phyloP scores from a whole-genome alignment of 64 coral and sea anemone species.

The Orbicella faveolata region DNA sequence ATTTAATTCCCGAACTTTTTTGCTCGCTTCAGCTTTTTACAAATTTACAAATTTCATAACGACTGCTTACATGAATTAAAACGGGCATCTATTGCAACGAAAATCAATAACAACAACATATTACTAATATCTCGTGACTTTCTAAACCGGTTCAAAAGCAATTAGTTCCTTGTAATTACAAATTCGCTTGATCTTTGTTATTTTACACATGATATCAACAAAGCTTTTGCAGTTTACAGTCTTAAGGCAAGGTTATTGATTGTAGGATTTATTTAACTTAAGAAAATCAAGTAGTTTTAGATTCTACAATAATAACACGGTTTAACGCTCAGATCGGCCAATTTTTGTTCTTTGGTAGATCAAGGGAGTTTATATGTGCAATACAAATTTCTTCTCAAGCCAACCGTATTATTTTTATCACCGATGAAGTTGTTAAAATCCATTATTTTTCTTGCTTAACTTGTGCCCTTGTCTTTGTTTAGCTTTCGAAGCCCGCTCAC shows the following conservation, averaged over 20 bases:
- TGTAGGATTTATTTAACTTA: not conserved
- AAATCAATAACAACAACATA: no score
- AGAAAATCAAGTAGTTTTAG: not conserved
- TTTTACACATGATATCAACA: no score
- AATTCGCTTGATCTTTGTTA: no score
- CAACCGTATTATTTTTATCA: not conserved
- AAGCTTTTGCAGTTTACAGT: no score
- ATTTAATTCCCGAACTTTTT: not conserved
- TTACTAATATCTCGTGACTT: no score
- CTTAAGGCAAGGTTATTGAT: not conserved
- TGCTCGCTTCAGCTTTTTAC: no score
- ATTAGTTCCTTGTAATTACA: no score
- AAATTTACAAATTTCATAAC: no score
- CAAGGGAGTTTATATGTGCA: not conserved
- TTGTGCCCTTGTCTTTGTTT: conserved; percentile 42
- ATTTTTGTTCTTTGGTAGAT: not conserved
- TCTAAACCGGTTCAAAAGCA: no score
- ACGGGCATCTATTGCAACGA: no score
- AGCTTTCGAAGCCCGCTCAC: conserved; percentile 65
- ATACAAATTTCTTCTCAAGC: not conserved
- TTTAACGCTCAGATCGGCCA: not conserved
- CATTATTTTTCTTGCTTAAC: not conserved
- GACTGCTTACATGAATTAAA: no score
- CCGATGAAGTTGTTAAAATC: not conserved
- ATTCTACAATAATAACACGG: not conserved